These are phyloP conservation scores for Conus betulinus DNA, from an alignment of 1,140 invertebrate genomes.

Conservation along the genomic window DNA sequence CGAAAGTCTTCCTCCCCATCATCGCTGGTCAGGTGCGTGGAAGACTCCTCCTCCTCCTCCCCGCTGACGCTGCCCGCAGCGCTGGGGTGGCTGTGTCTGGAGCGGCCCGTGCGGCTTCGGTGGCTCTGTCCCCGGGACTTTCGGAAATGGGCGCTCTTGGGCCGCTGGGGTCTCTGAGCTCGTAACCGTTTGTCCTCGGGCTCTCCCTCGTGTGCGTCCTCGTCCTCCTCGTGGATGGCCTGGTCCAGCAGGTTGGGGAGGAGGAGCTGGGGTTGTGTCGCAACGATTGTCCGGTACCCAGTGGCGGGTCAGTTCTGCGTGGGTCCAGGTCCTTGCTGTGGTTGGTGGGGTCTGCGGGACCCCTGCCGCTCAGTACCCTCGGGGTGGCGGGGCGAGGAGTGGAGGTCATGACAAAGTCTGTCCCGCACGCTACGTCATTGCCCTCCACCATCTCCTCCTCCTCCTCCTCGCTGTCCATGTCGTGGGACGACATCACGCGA, in stretches of 20 bases:
- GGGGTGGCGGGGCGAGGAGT: background rate
- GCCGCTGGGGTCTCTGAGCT: conserved; percentile 26
- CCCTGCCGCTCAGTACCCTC: background rate
- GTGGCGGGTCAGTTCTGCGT: background rate
- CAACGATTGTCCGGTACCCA: background rate
- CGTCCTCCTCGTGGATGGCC: conserved; percentile 39
- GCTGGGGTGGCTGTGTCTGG: background rate
- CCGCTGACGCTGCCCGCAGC: background rate
- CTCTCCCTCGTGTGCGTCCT: conserved; percentile 26
- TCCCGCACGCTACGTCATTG: conserved; percentile 18
- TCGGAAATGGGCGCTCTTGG: conserved; percentile 37
- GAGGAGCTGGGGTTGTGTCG: conserved; percentile 10
- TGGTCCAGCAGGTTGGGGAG: conserved; percentile 30
- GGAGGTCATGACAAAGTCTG: conserved; percentile 25
- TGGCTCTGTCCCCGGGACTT: conserved; percentile 1
- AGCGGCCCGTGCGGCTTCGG: background rate
- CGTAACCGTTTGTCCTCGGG: conserved; percentile 31
- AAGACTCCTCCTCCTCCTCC: background rate
- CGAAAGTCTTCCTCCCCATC: conserved; percentile 49
- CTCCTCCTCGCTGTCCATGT: background rate
- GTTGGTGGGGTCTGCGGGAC: background rate
- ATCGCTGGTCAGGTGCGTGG: background rate
- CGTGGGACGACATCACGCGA: background rate
- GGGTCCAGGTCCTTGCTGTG: no score
- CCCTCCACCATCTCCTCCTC: conserved; percentile 23